Evolutionary conservation across 1,140 invertebrate genomes (phyloP).

Genomic region (Cotesia typhae): DNA sequence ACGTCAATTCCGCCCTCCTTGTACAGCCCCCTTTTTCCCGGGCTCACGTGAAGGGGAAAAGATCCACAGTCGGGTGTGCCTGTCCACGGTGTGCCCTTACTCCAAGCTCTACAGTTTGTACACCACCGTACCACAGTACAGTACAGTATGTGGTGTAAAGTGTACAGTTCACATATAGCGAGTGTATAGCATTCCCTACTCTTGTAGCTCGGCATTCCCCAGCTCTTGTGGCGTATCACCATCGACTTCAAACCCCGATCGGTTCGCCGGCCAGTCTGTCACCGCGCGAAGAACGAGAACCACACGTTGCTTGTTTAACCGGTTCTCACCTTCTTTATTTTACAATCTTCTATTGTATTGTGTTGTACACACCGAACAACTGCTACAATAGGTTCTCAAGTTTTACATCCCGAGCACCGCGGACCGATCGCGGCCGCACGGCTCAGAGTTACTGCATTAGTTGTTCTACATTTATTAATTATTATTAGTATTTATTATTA

Average conservation of each 20-base stretch:
- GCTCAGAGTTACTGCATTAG: too few species aligned
- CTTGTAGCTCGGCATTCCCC: conserved; percentile 28
- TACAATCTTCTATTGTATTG: background rate
- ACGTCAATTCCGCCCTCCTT: conserved; percentile 48
- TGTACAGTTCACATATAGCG: too few species aligned
- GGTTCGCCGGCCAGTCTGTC: conserved; percentile 62
- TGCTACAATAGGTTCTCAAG: too few species aligned
- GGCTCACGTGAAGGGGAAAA: background rate
- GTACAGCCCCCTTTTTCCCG: conserved; percentile 59
- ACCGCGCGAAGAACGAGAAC: conserved; percentile 65
- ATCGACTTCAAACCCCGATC: conserved; percentile 48
- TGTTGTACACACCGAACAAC: background rate
- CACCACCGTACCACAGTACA: too few species aligned
- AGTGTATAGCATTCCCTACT: conserved; percentile 24
- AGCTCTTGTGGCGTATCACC: conserved; percentile 38
- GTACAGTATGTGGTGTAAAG: too few species aligned
- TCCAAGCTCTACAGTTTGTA: background rate
- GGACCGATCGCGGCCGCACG: too few species aligned
- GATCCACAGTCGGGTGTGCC: conserved; percentile 9
- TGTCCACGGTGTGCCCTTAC: background rate
- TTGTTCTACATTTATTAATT: too few species aligned
- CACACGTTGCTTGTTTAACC: conserved; percentile 53
- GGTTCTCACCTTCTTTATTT: conserved; percentile 47
- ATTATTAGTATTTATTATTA: too few species aligned
- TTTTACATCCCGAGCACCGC: too few species aligned